These are phyloP conservation scores for Drosophila lutescens DNA, from an alignment of 2,888 invertebrate genomes.

Conservation along the genomic window DNA sequence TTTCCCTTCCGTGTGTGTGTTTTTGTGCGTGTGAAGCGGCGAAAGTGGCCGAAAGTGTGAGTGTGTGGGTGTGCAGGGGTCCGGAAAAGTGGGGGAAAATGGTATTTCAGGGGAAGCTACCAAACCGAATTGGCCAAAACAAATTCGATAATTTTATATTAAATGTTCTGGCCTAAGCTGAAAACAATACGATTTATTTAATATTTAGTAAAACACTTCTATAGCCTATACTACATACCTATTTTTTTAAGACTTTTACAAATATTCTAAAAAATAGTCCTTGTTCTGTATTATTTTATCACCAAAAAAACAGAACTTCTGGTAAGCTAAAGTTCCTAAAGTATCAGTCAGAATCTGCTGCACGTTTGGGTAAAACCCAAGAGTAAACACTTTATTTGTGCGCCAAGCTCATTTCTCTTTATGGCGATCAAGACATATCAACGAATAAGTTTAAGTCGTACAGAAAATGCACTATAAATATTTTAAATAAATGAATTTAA, in stretches of 20 bases:
- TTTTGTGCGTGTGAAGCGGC: slow-evolving; percentile 18
- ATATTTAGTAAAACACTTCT: neutral
- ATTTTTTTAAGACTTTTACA: too few relatives aligned
- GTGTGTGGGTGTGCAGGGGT: neutral
- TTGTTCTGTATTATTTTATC: too few relatives aligned
- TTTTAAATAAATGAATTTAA: too few relatives aligned
- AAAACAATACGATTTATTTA: too few relatives aligned
- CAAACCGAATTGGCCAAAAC: neutral
- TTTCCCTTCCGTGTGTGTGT: slow-evolving; percentile 5
- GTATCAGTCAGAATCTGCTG: slow-evolving; percentile 42
- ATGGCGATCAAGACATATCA: slow-evolving; percentile 35
- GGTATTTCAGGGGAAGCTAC: neutral
- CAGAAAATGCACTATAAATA: slow-evolving; percentile 12
- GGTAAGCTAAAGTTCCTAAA: neutral
- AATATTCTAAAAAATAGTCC: too few relatives aligned
- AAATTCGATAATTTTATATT: neutral
- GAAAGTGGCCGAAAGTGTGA: slow-evolving; percentile 20
- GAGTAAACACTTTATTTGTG: slow-evolving; percentile 17
- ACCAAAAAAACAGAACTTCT: neutral
- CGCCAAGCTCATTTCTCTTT: slow-evolving; percentile 39
- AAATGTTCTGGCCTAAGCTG: neutral
- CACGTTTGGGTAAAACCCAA: slow-evolving; percentile 56
- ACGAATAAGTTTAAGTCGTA: slow-evolving; percentile 1
- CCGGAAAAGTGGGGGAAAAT: neutral
- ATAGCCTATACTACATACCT: too few relatives aligned